Evolutionary conservation across 2,113 vertebrate species (phyloP).

Genomic region (Ictalurus furcatus): DNA sequence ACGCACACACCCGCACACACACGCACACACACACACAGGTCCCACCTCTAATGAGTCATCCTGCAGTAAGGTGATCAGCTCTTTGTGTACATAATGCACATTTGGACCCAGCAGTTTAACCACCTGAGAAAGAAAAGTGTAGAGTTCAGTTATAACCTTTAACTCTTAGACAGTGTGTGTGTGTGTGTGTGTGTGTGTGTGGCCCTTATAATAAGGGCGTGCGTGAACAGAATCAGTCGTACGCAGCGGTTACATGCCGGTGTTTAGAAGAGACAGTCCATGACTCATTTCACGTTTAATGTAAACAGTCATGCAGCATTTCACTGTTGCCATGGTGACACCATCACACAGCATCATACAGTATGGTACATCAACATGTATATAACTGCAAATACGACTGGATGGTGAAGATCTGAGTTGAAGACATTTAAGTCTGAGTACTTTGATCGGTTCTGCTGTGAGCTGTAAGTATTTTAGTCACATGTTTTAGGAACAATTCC

Average conservation of each 20-base stretch:
- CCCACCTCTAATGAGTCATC: constrained; percentile 92
- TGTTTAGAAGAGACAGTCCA: not conserved
- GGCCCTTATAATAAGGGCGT: not conserved
- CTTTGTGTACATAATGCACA: constrained; percentile 87
- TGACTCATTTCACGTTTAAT: constrained; percentile 9
- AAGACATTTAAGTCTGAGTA: not conserved
- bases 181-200: constrained; percentile 11
- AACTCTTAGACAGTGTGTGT: not conserved
- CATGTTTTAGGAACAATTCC: not conserved
- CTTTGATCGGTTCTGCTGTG: not conserved
- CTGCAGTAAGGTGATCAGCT: constrained; percentile 85
- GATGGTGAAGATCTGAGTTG: not conserved
- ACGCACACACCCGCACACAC: constrained; percentile 4
- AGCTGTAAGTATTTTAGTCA: not conserved
- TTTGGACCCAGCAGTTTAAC: constrained; percentile 87
- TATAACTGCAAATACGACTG: not conserved
- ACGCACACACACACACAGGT: constrained; percentile 18
- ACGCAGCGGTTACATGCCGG: not conserved
- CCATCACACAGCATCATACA: not conserved
- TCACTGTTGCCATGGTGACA: not conserved
- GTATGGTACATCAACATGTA: not conserved
- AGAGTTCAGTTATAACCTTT: constrained; percentile 13
- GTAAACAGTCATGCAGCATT: not conserved
- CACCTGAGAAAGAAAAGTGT: constrained; percentile 74
- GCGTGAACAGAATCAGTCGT: not conserved